These are phyloP conservation scores for Lucilia cuprina DNA, from an alignment of 1,140 invertebrate genomes.

Conservation along the genomic window DNA sequence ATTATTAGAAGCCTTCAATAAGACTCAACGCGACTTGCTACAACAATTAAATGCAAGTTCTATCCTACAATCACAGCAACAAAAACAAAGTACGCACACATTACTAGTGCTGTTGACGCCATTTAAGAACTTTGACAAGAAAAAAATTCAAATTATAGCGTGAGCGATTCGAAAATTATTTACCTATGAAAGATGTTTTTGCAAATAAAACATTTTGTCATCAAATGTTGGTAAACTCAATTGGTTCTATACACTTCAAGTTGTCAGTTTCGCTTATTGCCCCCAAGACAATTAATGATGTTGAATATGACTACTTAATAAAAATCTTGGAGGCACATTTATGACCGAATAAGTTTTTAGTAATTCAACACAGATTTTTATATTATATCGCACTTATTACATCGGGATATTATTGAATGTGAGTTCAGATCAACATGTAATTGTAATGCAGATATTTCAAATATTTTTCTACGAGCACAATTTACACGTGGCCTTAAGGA, in stretches of 20 bases:
- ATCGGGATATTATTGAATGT: neutral
- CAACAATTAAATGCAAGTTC: neutral
- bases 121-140: constrained; percentile 12
- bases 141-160: constrained; percentile 11
- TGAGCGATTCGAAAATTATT: no score
- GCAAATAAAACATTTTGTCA: no score
- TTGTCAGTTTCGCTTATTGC: neutral
- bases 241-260: constrained; percentile 8
- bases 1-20: no score
- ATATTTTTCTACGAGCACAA: no score
- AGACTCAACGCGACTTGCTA: no score
- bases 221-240: constrained; percentile 24
- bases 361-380: no score
- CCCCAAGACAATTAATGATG: neutral
- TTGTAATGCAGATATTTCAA: neutral
- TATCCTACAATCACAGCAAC: neutral
- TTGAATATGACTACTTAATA: constrained; percentile 9
- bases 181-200: no score
- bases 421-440: neutral
- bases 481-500: no score
- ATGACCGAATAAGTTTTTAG: no score
- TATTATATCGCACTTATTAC: constrained; percentile 6
- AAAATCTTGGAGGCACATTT: constrained; percentile 8
- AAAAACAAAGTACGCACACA: neutral
- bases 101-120: neutral